Conservation (phyloP, 2,888 invertebrate species). For the Drosophila mulleri region DNA sequence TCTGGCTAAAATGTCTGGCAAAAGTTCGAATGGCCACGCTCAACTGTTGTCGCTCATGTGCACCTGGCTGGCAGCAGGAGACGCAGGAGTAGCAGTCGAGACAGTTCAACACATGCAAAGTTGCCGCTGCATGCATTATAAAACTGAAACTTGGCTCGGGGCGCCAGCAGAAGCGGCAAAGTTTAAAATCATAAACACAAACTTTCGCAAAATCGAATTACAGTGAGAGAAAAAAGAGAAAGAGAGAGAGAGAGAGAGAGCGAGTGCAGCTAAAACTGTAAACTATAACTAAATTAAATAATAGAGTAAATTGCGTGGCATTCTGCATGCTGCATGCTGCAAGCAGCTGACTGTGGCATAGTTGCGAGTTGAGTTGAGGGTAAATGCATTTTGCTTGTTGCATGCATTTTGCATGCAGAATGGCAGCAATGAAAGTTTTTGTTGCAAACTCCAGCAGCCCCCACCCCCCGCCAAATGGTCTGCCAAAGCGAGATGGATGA, state of each 20-base stretch:
- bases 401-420: slow-evolving; percentile 65
- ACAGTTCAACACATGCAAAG: slow-evolving; percentile 28
- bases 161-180: slow-evolving; percentile 55
- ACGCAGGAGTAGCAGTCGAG: not conserved
- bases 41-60: slow-evolving; percentile 7
- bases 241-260: not conserved
- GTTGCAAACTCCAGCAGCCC: slow-evolving; percentile 38
- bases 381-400: slow-evolving; percentile 78
- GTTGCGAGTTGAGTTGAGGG: slow-evolving; percentile 39
- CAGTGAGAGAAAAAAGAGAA: slow-evolving; percentile 18
- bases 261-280: slow-evolving; percentile 41
- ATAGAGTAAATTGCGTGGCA: slow-evolving; percentile 61
- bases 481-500: slow-evolving; percentile 72
- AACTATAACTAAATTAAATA: slow-evolving; percentile 74
- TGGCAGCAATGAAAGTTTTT: slow-evolving; percentile 65
- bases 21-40: slow-evolving; percentile 25
- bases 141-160: slow-evolving; percentile 58
- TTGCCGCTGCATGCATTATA: slow-evolving; percentile 58
- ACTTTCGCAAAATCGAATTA: slow-evolving; percentile 55
- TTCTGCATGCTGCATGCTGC: not conserved
- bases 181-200: slow-evolving; percentile 76
- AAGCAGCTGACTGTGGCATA: slow-evolving; percentile 13
- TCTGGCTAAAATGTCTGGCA: slow-evolving; percentile 7
- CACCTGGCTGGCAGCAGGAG: not conserved
- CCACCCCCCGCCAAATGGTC: slow-evolving; percentile 43